Base-by-base conservation (phyloP, 2,888 invertebrate genomes). In the Lithophane leautieri region DNA sequence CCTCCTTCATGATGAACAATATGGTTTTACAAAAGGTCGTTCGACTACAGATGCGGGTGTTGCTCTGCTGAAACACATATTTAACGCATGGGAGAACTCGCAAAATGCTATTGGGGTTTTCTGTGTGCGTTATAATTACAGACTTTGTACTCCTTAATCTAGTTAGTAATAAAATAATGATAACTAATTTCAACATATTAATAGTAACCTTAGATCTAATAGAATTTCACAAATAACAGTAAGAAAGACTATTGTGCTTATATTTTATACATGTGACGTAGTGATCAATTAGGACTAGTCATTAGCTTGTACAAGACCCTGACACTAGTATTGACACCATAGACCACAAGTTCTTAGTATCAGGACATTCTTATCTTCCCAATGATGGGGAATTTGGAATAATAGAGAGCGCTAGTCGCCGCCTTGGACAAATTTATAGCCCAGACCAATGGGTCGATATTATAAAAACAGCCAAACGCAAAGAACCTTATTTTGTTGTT, bases 261-360 rank as follows among this genome's bases (percentile, higher is more conserved):
- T 50, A 34, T 8, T 40, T 34, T 44, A 28, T 50, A 22, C 22
- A 60, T 60, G 22, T 11, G 3, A 6, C 9, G 11, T 19, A 60
- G 1, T n/a, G n/a, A 40, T 40, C 0, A 60, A 54, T 54, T 68
- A 40, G 25, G 11, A 28, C 58, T 62, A 47, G 4, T 47, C 47
- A 47, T 47, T n/a, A n/a, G n/a, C n/a, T n/a, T n/a, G n/a, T n/a
- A n/a, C n/a, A 79, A 66, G 70, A 71, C 61, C 72, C 78, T 68
- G 83, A 79, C 73, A 81, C 66, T n/a, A 79, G 70, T 66, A 83
- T 82, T 81, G 73, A 70, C 34, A 78, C 76, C 77, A 82, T 84
- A 71, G 82, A 82, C 76, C 79, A 80, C 76, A 84, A 84, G 73
- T 84, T 82, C 72, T 67, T 67, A 16, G 67, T 68, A 68, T 75